Base-by-base conservation (phyloP, 1,140 invertebrate species). In the Lithobius niger region DNA sequence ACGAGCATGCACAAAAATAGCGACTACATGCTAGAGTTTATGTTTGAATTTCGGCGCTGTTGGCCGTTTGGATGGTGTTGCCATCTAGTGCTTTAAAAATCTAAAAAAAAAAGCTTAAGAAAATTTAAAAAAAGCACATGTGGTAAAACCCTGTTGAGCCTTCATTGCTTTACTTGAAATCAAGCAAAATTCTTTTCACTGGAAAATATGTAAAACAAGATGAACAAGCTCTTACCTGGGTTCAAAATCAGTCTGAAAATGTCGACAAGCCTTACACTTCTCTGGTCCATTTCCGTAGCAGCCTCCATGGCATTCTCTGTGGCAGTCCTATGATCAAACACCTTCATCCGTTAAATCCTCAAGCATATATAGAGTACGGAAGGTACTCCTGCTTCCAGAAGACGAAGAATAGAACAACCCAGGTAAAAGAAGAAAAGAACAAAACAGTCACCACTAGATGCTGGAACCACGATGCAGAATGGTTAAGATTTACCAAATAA, bases 341-440 rank as follows among this genome's bases (percentile, higher is more conserved):
- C 2, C 45, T 47, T n/a, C 26, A 51, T 18, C 31, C 19, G 2
- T 15, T 15, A 27, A 24, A 16, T 43, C 18, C 22, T 27, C 27
- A n/a, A 42, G 24, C 16, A 40, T n/a, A n/a, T n/a, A n/a, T 57
- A 15, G 28, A 43, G 40, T 55, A 31, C 50, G 75, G 69, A 3
- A 67, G 58, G 6, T 71, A 73, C 3, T 75, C 67, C 0, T 73
- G 70, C 3, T 70, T 74, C 18, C 75, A 71, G 15, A 78, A 79
- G 0, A 78, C 78, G 60, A 78, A 77, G 51, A 81, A 71, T 19
- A 77, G 70, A 45, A 79, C 58, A 54, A 76, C 71, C 77, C 78
- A 80, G 6, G 74, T 71, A 0, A 69, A 66, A 36, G 51, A 28
- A 73, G 65, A 59, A 48, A 61, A 52, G 40, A 26, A 57, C 27